Evolutionary conservation across 2,113 vertebrate species (phyloP).

Genomic region (Actenoides lindsayi): DNA sequence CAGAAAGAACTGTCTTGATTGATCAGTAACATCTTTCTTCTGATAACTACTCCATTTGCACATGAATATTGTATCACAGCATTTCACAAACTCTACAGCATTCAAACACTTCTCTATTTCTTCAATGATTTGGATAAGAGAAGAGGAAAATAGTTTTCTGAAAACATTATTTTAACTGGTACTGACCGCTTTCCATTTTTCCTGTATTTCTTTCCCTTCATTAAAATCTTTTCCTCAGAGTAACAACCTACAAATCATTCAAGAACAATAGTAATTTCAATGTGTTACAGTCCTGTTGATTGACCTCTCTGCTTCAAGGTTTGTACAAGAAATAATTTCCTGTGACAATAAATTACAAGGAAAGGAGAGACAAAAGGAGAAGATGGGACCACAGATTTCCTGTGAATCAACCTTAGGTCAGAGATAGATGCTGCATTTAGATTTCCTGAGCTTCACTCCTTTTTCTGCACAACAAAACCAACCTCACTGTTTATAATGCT

Average conservation of each 20-base stretch:
- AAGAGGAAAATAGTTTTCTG: not conserved
- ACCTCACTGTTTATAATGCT: rapidly evolving
- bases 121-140: not conserved
- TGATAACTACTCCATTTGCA: not conserved
- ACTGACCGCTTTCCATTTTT: not conserved
- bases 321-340: not conserved
- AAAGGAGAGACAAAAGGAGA: not conserved
- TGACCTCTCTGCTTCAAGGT: not conserved
- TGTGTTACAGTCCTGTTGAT: not conserved
- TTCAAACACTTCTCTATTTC: not conserved
- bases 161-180: not conserved
- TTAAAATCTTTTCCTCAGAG: not conserved
- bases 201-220: not conserved
- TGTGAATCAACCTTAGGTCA: not conserved
- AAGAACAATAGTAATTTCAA: not conserved
- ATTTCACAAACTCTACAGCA: not conserved
- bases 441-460: not conserved
- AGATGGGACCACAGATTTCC: not conserved
- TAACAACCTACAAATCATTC: not conserved
- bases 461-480: not conserved
- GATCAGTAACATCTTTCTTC: not conserved
- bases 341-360: not conserved
- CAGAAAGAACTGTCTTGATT: not conserved
- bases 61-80: not conserved
- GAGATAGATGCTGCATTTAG: not conserved